A percentile compares a stretch with the other conserved stretches of the same genome.
phyloP scores from a whole-genome alignment of 1,140 invertebrate species.

The Drosophila funebris region DNA sequence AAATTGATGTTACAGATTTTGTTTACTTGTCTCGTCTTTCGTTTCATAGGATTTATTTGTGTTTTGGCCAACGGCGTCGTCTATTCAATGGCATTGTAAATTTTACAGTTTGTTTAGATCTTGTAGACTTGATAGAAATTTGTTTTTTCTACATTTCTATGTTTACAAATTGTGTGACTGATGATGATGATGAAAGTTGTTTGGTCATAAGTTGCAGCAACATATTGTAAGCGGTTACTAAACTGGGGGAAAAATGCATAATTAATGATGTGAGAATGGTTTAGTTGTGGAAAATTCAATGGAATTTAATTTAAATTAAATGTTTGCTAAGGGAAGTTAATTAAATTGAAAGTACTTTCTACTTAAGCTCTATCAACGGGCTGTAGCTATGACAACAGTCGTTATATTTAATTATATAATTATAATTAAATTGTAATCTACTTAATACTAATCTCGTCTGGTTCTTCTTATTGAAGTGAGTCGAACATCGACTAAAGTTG shows the following conservation, averaged over 20 bases:
- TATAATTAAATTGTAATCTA: too few species aligned
- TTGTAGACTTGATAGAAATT: conserved; percentile 41
- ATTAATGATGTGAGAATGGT: background rate
- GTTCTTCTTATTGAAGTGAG: too few species aligned
- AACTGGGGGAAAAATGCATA: background rate
- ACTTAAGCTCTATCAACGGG: too few species aligned
- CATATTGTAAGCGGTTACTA: conserved; percentile 24
- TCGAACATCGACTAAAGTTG: too few species aligned
- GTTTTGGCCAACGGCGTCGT: background rate
- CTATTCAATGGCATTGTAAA: conserved; percentile 46
- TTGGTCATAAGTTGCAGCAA: background rate
- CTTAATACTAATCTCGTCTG: too few species aligned
- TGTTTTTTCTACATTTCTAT: conserved; percentile 30
- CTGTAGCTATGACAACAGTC: too few species aligned
- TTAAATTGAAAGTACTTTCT: too few species aligned
- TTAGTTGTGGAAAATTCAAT: too few species aligned
- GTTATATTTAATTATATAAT: too few species aligned
- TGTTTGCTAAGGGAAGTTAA: background rate
- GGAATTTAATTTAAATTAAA: too few species aligned
- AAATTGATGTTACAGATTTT: conserved; percentile 52
- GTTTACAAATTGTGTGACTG: conserved; percentile 53
- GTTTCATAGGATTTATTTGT: background rate
- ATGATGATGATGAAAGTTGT: conserved; percentile 42
- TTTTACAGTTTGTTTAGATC: conserved; percentile 54
- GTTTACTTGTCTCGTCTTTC: conserved; percentile 33